These are phyloP conservation scores for Daktulosphaira vitifoliae DNA, from an alignment of 1,140 invertebrate species.

Conservation along the genomic window DNA sequence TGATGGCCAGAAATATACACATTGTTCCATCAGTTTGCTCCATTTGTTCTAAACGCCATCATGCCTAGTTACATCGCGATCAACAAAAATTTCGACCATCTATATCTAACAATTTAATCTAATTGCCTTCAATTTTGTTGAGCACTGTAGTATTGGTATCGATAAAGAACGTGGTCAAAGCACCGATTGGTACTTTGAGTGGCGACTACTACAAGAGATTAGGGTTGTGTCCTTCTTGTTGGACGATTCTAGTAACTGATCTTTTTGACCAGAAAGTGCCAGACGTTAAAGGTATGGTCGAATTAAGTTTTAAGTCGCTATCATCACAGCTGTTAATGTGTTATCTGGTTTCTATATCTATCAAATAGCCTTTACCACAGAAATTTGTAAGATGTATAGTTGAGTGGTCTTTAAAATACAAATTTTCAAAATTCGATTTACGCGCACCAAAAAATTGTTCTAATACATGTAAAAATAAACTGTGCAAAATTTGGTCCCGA, in stretches of 20 bases:
- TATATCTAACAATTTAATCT: not conserved
- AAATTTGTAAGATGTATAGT: not conserved
- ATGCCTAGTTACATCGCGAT: not conserved
- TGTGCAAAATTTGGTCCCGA: too few species aligned
- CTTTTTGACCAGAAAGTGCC: not conserved
- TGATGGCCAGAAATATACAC: too few species aligned
- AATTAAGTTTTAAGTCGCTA: not conserved
- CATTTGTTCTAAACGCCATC: not conserved
- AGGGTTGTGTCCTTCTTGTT: not conserved
- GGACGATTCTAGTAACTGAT: not conserved
- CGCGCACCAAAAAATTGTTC: too few species aligned
- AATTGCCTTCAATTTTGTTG: not conserved
- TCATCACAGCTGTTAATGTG: not conserved
- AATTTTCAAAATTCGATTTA: too few species aligned
- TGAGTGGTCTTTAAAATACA: too few species aligned
- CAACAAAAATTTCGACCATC: fast-evolving
- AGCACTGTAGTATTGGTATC: not conserved
- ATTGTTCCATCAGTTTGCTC: not conserved
- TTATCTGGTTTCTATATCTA: not conserved
- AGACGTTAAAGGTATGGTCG: not conserved
- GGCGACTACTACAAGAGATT: too few species aligned
- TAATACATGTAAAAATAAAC: too few species aligned
- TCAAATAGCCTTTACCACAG: too few species aligned
- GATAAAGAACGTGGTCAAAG: not conserved
- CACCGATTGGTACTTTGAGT: not conserved